phyloP scores from a whole-genome alignment of 2,888 invertebrate genomes.

The Euplexia lucipara region DNA sequence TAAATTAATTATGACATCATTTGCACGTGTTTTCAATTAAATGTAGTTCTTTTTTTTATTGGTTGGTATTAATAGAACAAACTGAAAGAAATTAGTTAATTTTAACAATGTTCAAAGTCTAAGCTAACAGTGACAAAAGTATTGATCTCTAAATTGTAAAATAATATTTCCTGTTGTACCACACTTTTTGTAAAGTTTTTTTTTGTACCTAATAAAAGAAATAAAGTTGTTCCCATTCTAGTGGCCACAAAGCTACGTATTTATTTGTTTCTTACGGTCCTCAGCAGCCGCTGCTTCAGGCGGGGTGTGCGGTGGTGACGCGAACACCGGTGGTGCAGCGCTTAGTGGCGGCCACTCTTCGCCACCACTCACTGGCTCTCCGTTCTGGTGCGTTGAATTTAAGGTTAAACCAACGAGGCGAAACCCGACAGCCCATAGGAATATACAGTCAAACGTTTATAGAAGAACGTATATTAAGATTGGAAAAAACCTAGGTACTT shows the following conservation, averaged over 20 bases:
- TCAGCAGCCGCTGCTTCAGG: conserved; percentile 73
- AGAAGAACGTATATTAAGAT: background rate
- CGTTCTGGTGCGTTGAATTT: conserved; percentile 83
- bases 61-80: no score
- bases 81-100: no score
- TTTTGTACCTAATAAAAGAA: background rate
- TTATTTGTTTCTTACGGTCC: conserved; percentile 76
- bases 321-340: conserved; percentile 95
- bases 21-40: no score
- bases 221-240: conserved; percentile 56
- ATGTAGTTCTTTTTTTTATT: no score
- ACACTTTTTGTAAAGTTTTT: no score
- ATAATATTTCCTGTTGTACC: no score
- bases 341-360: conserved; percentile 94
- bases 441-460: background rate
- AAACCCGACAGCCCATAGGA: conserved; percentile 5
- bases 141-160: no score
- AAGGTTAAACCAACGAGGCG: conserved; percentile 10
- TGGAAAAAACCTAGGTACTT: background rate
- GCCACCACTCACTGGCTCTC: conserved; percentile 93
- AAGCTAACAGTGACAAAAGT: no score
- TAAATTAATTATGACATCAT: no score
- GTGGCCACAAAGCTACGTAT: conserved; percentile 12
- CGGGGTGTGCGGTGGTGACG: conserved; percentile 92
- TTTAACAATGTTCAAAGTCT: no score